Evolutionary conservation across 64 coral and sea anemone genomes (phyloP), one percentile per base, ranked within the genome.

Genomic region (Montipora efflorescens): DNA sequence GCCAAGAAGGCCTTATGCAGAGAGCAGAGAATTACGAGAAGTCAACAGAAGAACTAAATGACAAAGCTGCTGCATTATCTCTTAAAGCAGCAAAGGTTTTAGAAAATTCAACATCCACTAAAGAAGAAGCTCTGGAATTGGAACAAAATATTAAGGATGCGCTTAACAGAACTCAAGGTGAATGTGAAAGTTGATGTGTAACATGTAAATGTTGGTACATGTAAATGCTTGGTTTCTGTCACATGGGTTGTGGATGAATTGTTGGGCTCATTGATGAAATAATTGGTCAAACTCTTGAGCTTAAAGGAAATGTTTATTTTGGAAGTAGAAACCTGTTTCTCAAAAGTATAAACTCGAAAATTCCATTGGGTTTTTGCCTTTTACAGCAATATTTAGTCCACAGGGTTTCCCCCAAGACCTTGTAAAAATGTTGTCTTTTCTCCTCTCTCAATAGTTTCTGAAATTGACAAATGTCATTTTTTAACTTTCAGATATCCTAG

Each of bases 401-500:
- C 36, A 36, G 36, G 36, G 36, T 36, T 36, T 36, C 36, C 36
- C 36, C 36, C 36, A 36, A 36, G 36, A 36, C 36, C 36, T 36
- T 36, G 36, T 36, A 36, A 0, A 36, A 36, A 36, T 36, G 36
- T 36, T 36, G 36, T 36, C 36, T 36, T 36, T 36, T 36, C 36
- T 36, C 52, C 52, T 10, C 6, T 55, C 52, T 3, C 6, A 55
- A 55, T 7, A 55, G 52, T 55, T 55, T 64, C 11, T 64, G 14
- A 64, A 14, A 3, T 14, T 76, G 36, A 36, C 36, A 36, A 36
- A 76, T 44, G 8, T 9, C 1, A 44, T 47, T 76, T 76, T 46
- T 18, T 76, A 11, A 75, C 59, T 21, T 89, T 19, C 77, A 98
- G 96, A 67, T 69, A 89, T 95, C 77, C 36, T 98, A 15, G 88